These are phyloP conservation scores for Acanthopleura granulata DNA, from an alignment of 2,888 invertebrate species.

Conservation along the genomic window DNA sequence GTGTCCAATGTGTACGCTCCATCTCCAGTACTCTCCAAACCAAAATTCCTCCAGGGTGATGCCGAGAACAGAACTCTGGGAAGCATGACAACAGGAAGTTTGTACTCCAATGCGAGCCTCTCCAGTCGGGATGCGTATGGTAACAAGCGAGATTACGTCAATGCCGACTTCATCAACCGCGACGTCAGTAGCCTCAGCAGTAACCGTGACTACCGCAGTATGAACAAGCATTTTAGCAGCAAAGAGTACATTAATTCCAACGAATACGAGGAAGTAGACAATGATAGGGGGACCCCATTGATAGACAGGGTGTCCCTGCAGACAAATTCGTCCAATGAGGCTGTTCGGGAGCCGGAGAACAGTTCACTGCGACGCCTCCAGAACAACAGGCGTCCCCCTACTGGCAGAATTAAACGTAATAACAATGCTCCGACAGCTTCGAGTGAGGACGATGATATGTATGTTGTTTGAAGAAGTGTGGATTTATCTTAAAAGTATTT, in stretches of 20 bases:
- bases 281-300: not conserved
- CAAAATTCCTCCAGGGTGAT: conserved; percentile 13
- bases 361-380: not conserved
- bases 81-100: conserved; percentile 13
- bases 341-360: not conserved
- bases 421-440: not conserved
- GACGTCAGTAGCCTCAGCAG: conserved; percentile 7
- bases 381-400: conserved; percentile 1
- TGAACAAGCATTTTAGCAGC: conserved; percentile 9
- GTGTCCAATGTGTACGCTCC: conserved; percentile 11
- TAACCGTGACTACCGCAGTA: not conserved
- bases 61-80: conserved; percentile 1
- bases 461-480: not conserved
- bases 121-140: not conserved
- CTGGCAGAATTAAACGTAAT: not conserved
- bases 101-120: conserved; percentile 10
- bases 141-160: not conserved
- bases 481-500: too few relatives aligned
- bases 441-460: conserved; percentile 8
- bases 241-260: not conserved
- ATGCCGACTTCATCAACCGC: conserved; percentile 13
- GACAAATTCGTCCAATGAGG: not conserved
- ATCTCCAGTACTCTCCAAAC: conserved; percentile 13
- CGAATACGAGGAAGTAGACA: conserved; percentile 9
- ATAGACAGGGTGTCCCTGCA: not conserved